Evolutionary conservation across 1,140 invertebrate genomes (phyloP).

Genomic region (Oryctes rhinoceros): DNA sequence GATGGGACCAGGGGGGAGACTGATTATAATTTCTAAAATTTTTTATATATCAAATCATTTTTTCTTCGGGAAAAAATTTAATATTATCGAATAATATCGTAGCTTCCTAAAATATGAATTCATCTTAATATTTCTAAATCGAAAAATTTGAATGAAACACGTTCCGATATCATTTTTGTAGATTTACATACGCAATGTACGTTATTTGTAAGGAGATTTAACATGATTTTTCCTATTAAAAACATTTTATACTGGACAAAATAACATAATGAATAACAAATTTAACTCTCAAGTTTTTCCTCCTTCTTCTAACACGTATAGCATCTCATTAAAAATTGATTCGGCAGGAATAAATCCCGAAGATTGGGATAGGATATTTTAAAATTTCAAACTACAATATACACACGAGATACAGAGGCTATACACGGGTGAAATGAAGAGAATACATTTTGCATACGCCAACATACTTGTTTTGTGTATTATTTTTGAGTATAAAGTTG

Average conservation of each 20-base stretch:
- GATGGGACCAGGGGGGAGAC: not conserved
- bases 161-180: no score
- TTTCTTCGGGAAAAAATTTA: not conserved
- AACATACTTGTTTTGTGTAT: slow-evolving; percentile 38
- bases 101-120: no score
- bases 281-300: not conserved
- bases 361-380: not conserved
- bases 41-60: not conserved
- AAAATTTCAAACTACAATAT: slow-evolving; percentile 6
- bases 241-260: no score
- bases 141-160: no score
- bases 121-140: no score
- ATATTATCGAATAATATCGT: no score
- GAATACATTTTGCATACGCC: slow-evolving; percentile 8
- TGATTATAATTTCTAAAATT: slow-evolving; percentile 12
- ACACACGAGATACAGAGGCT: not conserved
- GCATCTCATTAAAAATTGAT: not conserved
- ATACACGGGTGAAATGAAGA: not conserved
- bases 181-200: no score
- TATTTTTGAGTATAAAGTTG: slow-evolving; percentile 48
- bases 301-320: not conserved
- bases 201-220: no score
- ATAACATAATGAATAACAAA: no score
- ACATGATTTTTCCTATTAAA: no score
- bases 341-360: not conserved